Percentiles rank a stretch among this genome's conserved stretches.
phyloP scores from a whole-genome alignment of 2,888 invertebrate species.

The Chrysolina americana region DNA sequence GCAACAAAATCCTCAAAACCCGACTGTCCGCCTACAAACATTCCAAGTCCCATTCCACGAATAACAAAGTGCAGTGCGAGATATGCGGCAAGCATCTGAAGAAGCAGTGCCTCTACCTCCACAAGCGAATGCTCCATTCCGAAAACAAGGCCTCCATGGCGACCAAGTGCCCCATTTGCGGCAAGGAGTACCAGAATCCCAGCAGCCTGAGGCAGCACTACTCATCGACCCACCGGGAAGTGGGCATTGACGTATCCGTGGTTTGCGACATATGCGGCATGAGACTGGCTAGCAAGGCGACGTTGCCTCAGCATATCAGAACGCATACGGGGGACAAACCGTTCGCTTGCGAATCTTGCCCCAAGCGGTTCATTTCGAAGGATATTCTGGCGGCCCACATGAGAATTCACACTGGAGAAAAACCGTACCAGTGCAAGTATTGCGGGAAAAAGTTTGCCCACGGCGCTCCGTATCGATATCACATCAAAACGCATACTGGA shows the following conservation, averaged over 20 bases:
- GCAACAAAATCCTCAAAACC: constrained; percentile 55
- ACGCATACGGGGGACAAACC: constrained; percentile 73
- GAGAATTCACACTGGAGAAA: constrained; percentile 60
- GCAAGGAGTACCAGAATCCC: constrained; percentile 48
- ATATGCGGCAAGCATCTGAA: constrained; percentile 59
- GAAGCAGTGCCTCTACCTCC: constrained; percentile 54
- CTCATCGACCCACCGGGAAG: constrained; percentile 42
- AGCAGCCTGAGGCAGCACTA: constrained; percentile 41
- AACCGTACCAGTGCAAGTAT: constrained; percentile 55
- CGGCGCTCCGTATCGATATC: constrained; percentile 74
- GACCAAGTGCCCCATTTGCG: constrained; percentile 56
- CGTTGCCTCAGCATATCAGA: constrained; percentile 67
- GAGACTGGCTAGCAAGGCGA: constrained; percentile 59
- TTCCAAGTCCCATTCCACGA: constrained; percentile 57
- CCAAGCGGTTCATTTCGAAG: constrained; percentile 71
- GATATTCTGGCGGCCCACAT: constrained; percentile 70
- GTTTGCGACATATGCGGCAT: constrained; percentile 67
- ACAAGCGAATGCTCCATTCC: constrained; percentile 57
- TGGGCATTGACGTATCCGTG: constrained; percentile 45
- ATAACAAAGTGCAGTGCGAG: constrained; percentile 58
- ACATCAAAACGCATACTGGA: constrained; percentile 75
- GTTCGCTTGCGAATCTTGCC: constrained; percentile 53
- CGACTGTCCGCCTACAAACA: constrained; percentile 53
- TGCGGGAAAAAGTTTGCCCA: constrained; percentile 67
- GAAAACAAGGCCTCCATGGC: constrained; percentile 47